Percentiles rank a stretch among this genome's conserved stretches.
Evolutionary conservation across 2,888 invertebrate species (phyloP).

Genomic region (Eilema depressum): DNA sequence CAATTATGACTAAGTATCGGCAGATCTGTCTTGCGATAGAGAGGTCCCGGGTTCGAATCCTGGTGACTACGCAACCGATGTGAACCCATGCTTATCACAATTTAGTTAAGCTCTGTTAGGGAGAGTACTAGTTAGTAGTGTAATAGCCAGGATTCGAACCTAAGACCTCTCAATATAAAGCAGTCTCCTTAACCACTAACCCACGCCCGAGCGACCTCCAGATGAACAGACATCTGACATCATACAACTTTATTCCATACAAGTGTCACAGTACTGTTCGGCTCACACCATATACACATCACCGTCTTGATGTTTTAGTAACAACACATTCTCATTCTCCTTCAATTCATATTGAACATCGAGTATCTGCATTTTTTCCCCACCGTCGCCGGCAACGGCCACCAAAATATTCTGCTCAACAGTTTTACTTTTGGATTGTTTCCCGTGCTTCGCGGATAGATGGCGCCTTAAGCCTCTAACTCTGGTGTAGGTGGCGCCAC

Average conservation of each 20-base stretch:
- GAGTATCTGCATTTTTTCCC: constrained; percentile 30
- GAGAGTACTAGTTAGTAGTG: too few species aligned
- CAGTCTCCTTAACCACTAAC: too few species aligned
- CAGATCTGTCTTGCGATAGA: too few species aligned
- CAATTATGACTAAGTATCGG: too few species aligned
- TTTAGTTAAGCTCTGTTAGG: too few species aligned
- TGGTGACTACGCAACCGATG: too few species aligned
- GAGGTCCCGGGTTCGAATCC: not conserved
- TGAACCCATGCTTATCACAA: too few species aligned
- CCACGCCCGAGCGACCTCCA: too few species aligned
- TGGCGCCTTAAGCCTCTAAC: constrained; percentile 70
- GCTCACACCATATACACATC: constrained; percentile 49
- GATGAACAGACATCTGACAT: too few species aligned
- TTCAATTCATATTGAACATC: constrained; percentile 47
- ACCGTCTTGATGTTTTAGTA: constrained; percentile 47
- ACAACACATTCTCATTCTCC: constrained; percentile 44
- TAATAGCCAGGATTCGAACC: too few species aligned
- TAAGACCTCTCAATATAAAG: too few species aligned
- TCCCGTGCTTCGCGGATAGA: constrained; percentile 66
- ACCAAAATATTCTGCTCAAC: constrained; percentile 34
- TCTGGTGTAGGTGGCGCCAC: constrained; percentile 72
- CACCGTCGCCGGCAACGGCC: constrained; percentile 28
- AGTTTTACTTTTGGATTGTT: constrained; percentile 38
- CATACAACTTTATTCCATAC: too few species aligned
- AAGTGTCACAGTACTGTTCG: not conserved